These are phyloP conservation scores for Acleris cristana DNA, from an alignment of 2,888 invertebrate species.

Conservation along the genomic window DNA sequence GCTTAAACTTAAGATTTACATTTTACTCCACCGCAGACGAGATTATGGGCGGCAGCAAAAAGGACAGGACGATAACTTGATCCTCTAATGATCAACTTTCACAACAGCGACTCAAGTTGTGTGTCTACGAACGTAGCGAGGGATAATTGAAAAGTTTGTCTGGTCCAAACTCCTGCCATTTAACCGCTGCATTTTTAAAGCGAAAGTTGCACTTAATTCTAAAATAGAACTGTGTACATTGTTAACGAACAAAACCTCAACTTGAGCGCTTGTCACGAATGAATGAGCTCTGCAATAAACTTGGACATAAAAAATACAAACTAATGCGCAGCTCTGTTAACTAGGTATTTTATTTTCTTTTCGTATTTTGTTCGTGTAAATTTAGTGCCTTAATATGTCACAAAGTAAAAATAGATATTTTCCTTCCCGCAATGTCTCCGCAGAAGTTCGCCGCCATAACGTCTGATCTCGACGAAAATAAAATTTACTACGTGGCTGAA, in stretches of 20 bases:
- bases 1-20: constrained; percentile 18
- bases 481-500: constrained; percentile 45
- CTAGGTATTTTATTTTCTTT: no score
- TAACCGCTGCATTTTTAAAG: constrained; percentile 40
- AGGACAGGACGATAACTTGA: constrained; percentile 34
- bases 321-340: no score
- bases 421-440: constrained; percentile 18
- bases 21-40: constrained; percentile 23
- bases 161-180: constrained; percentile 20
- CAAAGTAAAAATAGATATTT: constrained; percentile 14
- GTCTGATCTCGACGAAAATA: constrained; percentile 38
- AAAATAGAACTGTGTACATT: constrained; percentile 34
- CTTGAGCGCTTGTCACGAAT: constrained; percentile 9
- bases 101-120: constrained; percentile 34
- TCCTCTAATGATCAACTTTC: constrained; percentile 38
- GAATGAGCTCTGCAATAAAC: not conserved
- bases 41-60: constrained; percentile 26
- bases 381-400: not conserved
- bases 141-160: constrained; percentile 41
- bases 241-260: constrained; percentile 30
- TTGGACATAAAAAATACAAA: not conserved
- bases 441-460: constrained; percentile 31
- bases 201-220: constrained; percentile 39
- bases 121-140: constrained; percentile 10
- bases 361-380: no score